Conservation (phyloP, 37 sponge, comb jelly and placozoan genomes). For the Aphrocallistes beatrix region DNA sequence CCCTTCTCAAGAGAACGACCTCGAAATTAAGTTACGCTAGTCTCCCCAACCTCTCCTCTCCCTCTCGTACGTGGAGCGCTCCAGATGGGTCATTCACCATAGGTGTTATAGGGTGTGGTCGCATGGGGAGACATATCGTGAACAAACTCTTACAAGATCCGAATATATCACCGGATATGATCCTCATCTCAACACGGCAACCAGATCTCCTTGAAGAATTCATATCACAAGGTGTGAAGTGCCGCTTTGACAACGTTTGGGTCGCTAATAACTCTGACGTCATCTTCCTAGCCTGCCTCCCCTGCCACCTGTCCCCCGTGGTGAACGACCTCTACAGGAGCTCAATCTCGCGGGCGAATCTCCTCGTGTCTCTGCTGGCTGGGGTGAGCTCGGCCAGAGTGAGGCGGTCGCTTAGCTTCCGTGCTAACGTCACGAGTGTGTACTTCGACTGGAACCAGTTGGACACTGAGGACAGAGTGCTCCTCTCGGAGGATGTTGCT, state of each 20-base stretch:
- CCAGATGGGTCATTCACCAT: background rate
- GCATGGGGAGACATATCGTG: background rate
- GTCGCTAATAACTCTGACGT: background rate
- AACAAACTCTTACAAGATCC: background rate
- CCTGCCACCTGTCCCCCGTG: background rate
- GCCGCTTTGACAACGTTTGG: conserved; percentile 3
- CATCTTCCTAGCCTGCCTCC: background rate
- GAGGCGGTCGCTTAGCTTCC: background rate
- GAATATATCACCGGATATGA: background rate
- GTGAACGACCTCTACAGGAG: background rate
- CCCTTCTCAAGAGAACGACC: background rate
- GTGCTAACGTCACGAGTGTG: background rate
- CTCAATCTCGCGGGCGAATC: background rate
- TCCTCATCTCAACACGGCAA: background rate
- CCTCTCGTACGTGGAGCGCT: background rate
- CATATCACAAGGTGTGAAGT: background rate
- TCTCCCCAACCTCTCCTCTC: background rate
- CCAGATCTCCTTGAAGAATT: background rate
- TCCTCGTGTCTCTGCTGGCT: background rate
- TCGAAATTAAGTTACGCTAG: background rate
- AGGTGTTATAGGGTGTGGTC: background rate
- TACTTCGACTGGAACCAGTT: background rate
- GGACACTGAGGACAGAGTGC: background rate
- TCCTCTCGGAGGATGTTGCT: background rate
- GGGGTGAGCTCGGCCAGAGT: background rate